These are phyloP conservation scores for Sander vitreus DNA, from an alignment of 2,113 vertebrate species.

Conservation along the genomic window DNA sequence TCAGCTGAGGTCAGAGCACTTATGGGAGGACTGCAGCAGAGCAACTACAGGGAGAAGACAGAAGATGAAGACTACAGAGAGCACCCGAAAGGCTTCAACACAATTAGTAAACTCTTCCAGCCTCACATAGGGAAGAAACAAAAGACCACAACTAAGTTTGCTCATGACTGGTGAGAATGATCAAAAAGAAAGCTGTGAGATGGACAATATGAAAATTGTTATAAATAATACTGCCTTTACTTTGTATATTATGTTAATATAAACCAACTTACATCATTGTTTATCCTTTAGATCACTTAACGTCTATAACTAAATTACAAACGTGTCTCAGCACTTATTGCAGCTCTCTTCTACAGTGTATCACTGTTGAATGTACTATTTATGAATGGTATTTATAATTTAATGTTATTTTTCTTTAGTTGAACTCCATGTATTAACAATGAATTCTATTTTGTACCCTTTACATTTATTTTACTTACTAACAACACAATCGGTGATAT, in stretches of 20 bases:
- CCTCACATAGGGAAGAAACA: constrained; percentile 86
- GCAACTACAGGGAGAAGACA: constrained; percentile 68
- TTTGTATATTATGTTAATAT: constrained; percentile 18
- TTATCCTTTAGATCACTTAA: constrained; percentile 2
- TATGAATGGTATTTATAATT: constrained; percentile 30
- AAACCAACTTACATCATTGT: neutral
- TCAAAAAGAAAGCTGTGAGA: constrained; percentile 49
- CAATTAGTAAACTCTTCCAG: constrained; percentile 90
- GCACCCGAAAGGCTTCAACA: constrained; percentile 86
- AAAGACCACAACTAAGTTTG: constrained; percentile 77
- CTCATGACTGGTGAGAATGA: constrained; percentile 73
- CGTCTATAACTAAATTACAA: neutral
- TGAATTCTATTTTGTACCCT: neutral
- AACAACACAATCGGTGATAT: neutral
- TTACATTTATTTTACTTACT: constrained; percentile 10
- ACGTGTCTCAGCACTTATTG: neutral
- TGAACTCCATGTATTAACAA: neutral
- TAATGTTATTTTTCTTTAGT: constrained; percentile 10
- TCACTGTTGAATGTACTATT: constrained; percentile 30
- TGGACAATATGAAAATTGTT: constrained; percentile 30
- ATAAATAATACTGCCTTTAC: neutral
- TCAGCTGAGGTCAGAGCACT: constrained; percentile 83
- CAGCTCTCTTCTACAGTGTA: constrained; percentile 17
- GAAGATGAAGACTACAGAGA: constrained; percentile 87
- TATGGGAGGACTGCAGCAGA: constrained; percentile 84